Evolutionary conservation across 2,797 vertebrate genomes (phyloP).

Genomic region (Arctocebus calabarensis): DNA sequence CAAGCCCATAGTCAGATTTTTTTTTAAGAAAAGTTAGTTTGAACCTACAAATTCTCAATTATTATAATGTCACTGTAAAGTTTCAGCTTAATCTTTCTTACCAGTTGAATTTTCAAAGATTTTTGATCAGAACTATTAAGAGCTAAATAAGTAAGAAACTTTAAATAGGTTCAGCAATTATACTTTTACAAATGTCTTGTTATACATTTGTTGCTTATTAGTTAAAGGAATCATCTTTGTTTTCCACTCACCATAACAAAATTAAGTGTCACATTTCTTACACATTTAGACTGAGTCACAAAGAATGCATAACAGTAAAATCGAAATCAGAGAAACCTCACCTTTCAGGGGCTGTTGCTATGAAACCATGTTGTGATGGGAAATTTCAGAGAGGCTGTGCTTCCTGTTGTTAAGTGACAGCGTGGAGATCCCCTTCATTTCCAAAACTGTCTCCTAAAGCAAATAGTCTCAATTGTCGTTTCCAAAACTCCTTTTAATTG

Average conservation of each 20-base stretch:
- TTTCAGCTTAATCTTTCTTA: constrained; percentile 38
- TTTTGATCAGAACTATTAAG: constrained; percentile 37
- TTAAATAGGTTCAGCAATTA: not conserved
- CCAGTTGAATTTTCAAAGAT: constrained; percentile 52
- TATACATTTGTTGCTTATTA: constrained; percentile 46
- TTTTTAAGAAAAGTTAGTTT: constrained; percentile 40
- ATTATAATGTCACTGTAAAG: constrained; percentile 31
- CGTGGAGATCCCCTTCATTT: constrained; percentile 81
- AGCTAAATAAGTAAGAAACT: constrained; percentile 33
- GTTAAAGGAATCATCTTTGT: not conserved
- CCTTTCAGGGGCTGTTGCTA: constrained; percentile 67
- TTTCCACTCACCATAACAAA: constrained; percentile 64
- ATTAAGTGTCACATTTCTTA: constrained; percentile 64
- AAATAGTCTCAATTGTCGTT: constrained; percentile 49
- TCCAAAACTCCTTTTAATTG: constrained; percentile 53
- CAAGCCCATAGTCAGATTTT: not conserved
- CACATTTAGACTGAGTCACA: constrained; percentile 71
- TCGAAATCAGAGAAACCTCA: constrained; percentile 66
- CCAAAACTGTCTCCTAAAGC: constrained; percentile 42
- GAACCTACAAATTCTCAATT: not conserved
- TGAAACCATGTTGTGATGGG: constrained; percentile 78
- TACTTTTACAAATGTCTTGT: not conserved
- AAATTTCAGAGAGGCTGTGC: constrained; percentile 56
- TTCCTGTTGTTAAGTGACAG: constrained; percentile 81
- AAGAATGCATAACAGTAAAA: constrained; percentile 69